Evolutionary conservation across 92 coral and sea anemone species (phyloP).

Genomic region (Epizoanthus fatuus): DNA sequence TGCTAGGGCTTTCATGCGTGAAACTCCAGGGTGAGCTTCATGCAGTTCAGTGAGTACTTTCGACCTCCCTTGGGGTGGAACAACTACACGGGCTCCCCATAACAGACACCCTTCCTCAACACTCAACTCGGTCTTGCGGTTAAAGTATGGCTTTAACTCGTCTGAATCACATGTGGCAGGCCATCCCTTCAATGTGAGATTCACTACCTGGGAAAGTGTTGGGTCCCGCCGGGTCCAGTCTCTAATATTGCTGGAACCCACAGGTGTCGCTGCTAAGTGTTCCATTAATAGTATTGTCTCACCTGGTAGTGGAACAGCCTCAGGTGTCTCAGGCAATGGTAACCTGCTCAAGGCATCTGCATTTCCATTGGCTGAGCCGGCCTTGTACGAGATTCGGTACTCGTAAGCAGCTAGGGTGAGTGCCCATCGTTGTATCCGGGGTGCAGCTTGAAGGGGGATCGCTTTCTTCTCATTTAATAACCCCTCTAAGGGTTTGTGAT

Average conservation of each 20-base stretch:
- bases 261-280: conserved; percentile 64
- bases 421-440: conserved; percentile 75
- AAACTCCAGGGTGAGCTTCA: conserved; percentile 69
- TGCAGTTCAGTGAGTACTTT: conserved; percentile 55
- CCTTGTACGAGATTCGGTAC: conserved; percentile 59
- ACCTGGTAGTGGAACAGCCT: conserved; percentile 53
- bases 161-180: no score
- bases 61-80: conserved; percentile 61
- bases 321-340: conserved; percentile 60
- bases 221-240: conserved; percentile 70
- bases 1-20: conserved; percentile 65
- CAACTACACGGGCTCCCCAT: conserved; percentile 32
- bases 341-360: conserved; percentile 72
- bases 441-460: conserved; percentile 62
- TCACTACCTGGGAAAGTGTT: conserved; percentile 56
- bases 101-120: conserved; percentile 35
- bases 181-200: conserved; percentile 61
- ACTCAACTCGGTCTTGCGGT: conserved; percentile 19
- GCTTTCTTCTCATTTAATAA: conserved; percentile 59
- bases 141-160: no score
- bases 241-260: conserved; percentile 57
- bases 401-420: conserved; percentile 43
- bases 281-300: conserved; percentile 68
- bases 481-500: conserved; percentile 57
- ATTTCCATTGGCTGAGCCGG: conserved; percentile 60